Conservation (phyloP, 1,140 invertebrate species). For the Brachionus rotundiformis region DNA sequence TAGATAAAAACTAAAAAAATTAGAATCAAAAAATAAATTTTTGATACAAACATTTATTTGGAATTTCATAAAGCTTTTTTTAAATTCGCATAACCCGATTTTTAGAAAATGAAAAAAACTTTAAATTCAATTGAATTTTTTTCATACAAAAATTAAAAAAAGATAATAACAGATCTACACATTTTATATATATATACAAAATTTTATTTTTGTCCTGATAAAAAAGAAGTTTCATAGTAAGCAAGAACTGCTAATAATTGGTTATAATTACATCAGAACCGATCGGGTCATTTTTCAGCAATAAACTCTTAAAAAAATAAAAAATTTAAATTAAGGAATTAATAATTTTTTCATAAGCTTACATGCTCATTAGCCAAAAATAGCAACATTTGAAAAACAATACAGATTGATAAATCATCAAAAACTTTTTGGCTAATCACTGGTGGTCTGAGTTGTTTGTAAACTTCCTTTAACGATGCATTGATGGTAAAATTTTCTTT, state of each 20-base stretch:
- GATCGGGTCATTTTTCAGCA: slow-evolving; percentile 44
- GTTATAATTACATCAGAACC: slow-evolving; percentile 49
- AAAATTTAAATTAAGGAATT: not conserved
- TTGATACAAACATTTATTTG: not conserved
- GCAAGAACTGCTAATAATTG: not conserved
- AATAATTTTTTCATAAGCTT: slow-evolving; percentile 8
- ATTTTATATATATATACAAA: no score
- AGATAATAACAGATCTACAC: no score
- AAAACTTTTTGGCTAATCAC: slow-evolving; percentile 27
- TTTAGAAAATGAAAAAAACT: no score
- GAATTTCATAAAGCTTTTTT: not conserved
- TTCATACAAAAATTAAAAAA: no score
- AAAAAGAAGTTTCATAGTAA: no score
- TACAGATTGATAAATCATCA: slow-evolving; percentile 34
- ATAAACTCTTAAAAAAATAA: slow-evolving; percentile 12
- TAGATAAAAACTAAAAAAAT: no score
- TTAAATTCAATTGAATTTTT: no score
- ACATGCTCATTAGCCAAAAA: slow-evolving; percentile 47
- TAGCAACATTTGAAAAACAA: slow-evolving; percentile 45
- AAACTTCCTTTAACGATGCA: slow-evolving; percentile 21
- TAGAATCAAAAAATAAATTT: not conserved
- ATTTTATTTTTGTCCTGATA: not conserved
- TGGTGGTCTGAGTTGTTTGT: slow-evolving; percentile 30
- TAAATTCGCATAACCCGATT: not conserved
- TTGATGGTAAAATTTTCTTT: slow-evolving; percentile 11